Percentiles rank a stretch among this genome's conserved stretches.
Conservation (phyloP, 2,797 vertebrate genomes). For the Pempheris klunzingeri region DNA sequence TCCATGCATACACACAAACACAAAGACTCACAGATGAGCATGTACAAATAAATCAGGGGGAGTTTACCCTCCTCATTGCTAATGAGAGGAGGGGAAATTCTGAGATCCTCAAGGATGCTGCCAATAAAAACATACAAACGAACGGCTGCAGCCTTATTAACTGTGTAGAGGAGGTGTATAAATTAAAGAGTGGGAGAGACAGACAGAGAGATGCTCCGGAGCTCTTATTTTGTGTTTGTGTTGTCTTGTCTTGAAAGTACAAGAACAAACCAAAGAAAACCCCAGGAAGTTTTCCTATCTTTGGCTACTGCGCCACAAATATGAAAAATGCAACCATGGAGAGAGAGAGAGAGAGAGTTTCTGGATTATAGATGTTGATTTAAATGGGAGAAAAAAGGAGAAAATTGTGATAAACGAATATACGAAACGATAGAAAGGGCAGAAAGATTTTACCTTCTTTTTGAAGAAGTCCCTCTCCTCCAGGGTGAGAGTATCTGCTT, state of each 20-base stretch:
- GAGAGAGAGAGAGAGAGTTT: not conserved
- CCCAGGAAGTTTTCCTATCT: slow-evolving; percentile 17
- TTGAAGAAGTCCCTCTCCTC: slow-evolving; percentile 98
- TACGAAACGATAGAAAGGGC: not conserved
- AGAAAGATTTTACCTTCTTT: slow-evolving; percentile 86
- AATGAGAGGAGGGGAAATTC: slow-evolving; percentile 37
- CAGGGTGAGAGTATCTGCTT: slow-evolving; percentile 96
- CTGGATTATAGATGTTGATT: not conserved
- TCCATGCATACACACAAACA: not conserved
- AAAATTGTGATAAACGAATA: not conserved
- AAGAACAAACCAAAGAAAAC: not conserved
- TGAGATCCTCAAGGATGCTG: slow-evolving; percentile 25
- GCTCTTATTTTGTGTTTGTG: slow-evolving; percentile 15
- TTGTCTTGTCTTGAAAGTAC: too few species aligned
- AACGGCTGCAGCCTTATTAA: slow-evolving; percentile 28
- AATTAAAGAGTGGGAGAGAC: not conserved
- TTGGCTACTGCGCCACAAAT: slow-evolving; percentile 24
- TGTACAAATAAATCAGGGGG: not conserved
- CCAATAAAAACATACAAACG: slow-evolving; percentile 45
- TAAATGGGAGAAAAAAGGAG: not conserved
- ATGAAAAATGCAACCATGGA: slow-evolving; percentile 2
- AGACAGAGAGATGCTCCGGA: slow-evolving; percentile 5
- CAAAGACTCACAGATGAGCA: not conserved
- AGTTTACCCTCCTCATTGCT: slow-evolving; percentile 10
- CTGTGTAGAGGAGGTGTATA: slow-evolving; percentile 11